These are phyloP conservation scores for Ptilorrhoa leucosticta DNA, from an alignment of 2,113 vertebrate genomes.

Conservation along the genomic window DNA sequence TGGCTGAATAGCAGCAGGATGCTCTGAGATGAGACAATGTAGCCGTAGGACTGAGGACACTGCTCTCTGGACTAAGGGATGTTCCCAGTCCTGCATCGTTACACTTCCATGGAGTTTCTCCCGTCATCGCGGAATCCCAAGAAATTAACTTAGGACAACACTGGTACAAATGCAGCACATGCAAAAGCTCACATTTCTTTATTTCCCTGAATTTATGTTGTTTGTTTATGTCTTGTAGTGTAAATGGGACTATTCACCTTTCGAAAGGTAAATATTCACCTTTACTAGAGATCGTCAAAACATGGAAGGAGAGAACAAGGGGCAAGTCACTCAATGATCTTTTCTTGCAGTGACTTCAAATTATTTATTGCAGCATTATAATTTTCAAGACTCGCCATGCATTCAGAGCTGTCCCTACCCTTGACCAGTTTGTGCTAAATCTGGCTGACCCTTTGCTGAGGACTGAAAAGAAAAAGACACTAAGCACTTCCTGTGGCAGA, in stretches of 20 bases:
- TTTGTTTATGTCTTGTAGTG: background rate
- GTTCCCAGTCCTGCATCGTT: background rate
- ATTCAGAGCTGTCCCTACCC: background rate
- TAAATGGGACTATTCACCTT: background rate
- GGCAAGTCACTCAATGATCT: background rate
- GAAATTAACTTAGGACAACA: background rate
- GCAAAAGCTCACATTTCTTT: background rate
- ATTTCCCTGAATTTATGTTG: background rate
- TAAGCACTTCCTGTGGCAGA: background rate
- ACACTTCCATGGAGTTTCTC: background rate
- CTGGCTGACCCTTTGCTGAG: background rate
- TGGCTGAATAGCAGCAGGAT: background rate
- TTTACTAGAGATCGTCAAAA: background rate
- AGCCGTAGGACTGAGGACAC: background rate
- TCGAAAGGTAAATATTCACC: too few relatives aligned
- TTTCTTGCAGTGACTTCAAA: background rate
- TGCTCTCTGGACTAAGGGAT: background rate
- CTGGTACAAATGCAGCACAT: background rate
- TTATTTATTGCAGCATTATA: background rate
- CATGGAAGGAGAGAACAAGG: background rate
- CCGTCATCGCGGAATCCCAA: background rate
- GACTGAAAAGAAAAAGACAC: background rate
- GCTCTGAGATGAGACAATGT: background rate
- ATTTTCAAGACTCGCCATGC: background rate
- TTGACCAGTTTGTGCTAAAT: background rate